phyloP scores from a whole-genome alignment of 2,113 vertebrate species.

The zebrafish (Danio rerio) region GRCz12tu NC_133183.1:56786001-56786500 shows the following conservation, averaged over 20 bases:
- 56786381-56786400: too few relatives aligned
- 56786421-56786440: too few relatives aligned
- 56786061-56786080: neutral
- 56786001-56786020: neutral
- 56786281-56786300: neutral
- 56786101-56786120: neutral
- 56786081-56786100: neutral
- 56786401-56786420: too few relatives aligned
- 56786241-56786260: neutral
- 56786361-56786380: too few relatives aligned
- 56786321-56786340: too few relatives aligned
- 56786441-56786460: too few relatives aligned
- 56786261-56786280: neutral
- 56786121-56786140: neutral
- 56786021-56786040: neutral
- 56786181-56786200: neutral
- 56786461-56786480: too few relatives aligned
- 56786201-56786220: neutral
- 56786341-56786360: too few relatives aligned
- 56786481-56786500: too few relatives aligned
- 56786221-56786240: slow-evolving; percentile 3
- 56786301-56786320: neutral
- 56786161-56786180: neutral
- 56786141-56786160: neutral
- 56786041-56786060: neutral